Evolutionary conservation across 2,113 vertebrate species (phyloP), one percentile per base, ranked within the genome.

Genomic region (Petromus typicus): DNA sequence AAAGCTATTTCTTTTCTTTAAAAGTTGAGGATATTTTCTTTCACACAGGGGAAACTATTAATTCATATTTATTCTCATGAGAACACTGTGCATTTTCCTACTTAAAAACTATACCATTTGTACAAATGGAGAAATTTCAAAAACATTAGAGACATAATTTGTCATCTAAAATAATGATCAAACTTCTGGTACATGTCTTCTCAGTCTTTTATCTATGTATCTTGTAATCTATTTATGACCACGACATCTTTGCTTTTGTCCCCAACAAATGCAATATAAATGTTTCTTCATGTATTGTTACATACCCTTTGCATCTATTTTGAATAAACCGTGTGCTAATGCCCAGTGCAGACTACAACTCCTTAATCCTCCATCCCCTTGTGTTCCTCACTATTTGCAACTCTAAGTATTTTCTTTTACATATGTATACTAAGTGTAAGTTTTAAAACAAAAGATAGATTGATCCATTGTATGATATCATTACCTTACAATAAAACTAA

Each of bases 61-160:
- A 94, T 84, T 91, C 27, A 80, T 8, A 93, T 76, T 85, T 79
- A 78, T 93, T 90, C 57, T 76, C 54, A 20, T 67, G 84, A 64
- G 40, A 90, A 59, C 51, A 76, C 7, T 43, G 18, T 78, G 4
- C 11, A 88, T 85, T 73, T 81, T 81, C 25, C 51, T 40, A 30
- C 4, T 63, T 94, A 92, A 79, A 90, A 86, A 11, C 8, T 27
- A 85, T 79, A 43, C 2, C 27, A 56, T 51, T 61, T 95, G 59
- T 27, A 85, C 22, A 88, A 85, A 89, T 7, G 43, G 18, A 18
- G 25, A 84, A 67, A 84, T 85, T 88, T 80, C 20, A 79, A 93
- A 96, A 92, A 8, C 25, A 64, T 13, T 43, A 93, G 82, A 10
- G 82, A 88, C 48, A 69, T 4, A 71, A 61, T 91, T 84, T 25